A percentile compares a stretch with the other conserved stretches of the same genome.
Evolutionary conservation across 2,888 invertebrate species (phyloP).

Genomic region (Athalia circularis): DNA sequence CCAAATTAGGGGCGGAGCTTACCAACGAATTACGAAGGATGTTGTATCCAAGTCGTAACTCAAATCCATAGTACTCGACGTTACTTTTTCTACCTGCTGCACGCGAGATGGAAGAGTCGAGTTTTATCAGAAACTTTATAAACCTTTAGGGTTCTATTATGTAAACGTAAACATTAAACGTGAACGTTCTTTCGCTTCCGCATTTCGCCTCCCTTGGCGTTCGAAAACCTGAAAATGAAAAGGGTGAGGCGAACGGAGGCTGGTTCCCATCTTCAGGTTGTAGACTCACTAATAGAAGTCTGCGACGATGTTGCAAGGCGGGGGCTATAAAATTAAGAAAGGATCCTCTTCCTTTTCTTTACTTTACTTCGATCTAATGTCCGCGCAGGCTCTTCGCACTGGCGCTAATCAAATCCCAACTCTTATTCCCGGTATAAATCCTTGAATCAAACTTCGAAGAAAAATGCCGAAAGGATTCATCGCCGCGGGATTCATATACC

Average conservation of each 20-base stretch:
- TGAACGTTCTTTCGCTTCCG: conserved; percentile 1
- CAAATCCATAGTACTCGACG: not conserved
- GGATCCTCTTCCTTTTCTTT: not conserved
- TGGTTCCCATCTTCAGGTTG: not conserved
- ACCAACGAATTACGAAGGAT: not conserved
- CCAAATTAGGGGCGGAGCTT: not conserved
- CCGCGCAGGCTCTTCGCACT: not conserved
- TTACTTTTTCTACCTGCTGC: not conserved
- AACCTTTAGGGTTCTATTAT: no score
- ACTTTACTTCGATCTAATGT: no score
- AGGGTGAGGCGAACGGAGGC: not conserved
- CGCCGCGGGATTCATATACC: no score
- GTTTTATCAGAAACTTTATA: no score
- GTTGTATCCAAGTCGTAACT: conserved; percentile 18
- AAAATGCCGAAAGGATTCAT: no score
- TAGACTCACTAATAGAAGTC: conserved; percentile 16
- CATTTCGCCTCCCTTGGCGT: not conserved
- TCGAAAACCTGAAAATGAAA: conserved; percentile 10
- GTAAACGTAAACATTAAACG: not conserved
- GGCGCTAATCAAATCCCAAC: conserved; percentile 36
- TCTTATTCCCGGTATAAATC: conserved; percentile 8
- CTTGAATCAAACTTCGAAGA: conserved; percentile 9
- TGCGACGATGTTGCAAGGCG: conserved; percentile 1
- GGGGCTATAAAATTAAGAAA: conserved; percentile 22
- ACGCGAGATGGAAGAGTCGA: no score